phyloP scores from a whole-genome alignment of 2,888 invertebrate species.

The Capitulum mitella region DNA sequence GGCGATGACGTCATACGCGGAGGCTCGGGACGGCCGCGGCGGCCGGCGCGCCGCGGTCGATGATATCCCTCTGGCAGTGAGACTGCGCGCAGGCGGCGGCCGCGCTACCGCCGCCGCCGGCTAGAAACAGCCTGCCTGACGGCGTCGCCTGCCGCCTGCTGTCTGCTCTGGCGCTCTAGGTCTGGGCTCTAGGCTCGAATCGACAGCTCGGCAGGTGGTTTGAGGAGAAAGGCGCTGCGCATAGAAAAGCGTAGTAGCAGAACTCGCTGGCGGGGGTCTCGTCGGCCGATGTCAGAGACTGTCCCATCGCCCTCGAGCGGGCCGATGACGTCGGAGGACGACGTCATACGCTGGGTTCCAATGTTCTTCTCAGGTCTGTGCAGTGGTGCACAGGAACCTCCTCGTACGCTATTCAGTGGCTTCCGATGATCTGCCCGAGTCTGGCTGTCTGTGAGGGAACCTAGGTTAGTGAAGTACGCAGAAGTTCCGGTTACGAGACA shows the following conservation, averaged over 20 bases:
- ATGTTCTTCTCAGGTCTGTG: no score
- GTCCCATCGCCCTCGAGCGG: not conserved
- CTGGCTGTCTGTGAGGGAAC: no score
- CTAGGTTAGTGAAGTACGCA: no score
- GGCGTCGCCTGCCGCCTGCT: not conserved
- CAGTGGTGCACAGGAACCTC: no score
- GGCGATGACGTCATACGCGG: not conserved
- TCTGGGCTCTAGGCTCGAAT: not conserved
- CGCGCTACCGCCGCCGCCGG: not conserved
- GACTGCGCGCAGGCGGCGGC: not conserved
- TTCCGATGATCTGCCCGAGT: no score
- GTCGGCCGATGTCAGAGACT: not conserved
- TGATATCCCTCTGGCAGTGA: not conserved
- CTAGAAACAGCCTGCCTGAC: not conserved
- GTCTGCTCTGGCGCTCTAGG: not conserved
- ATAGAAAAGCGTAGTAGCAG: no score
- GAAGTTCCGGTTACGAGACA: no score
- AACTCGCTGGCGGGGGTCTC: not conserved
- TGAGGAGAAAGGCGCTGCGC: not conserved
- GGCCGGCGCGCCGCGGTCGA: not conserved
- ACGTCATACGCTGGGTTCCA: not conserved
- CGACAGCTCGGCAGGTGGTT: not conserved
- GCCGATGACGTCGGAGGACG: not conserved
- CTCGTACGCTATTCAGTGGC: no score
- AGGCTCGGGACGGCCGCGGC: no score